Evolutionary conservation across 1,140 invertebrate genomes (phyloP), one percentile per base, ranked within the genome.

Genomic region (Stegodyphus dumicola): DNA sequence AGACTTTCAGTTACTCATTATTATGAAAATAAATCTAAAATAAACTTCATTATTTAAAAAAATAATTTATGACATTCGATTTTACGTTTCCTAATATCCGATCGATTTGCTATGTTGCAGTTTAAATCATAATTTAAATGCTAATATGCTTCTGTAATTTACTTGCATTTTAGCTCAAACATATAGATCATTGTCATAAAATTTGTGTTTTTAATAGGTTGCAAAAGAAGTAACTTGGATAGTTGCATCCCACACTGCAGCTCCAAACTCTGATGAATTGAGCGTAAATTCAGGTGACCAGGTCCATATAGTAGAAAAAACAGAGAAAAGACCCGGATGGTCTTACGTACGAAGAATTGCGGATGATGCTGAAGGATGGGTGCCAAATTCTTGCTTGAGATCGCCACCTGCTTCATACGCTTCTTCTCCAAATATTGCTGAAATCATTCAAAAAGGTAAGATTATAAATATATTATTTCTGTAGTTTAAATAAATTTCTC

Each of bases 341-440:
- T 71, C 78, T 13, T 52, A 73, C 48, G 78, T 81, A 56, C 78
- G 54, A n/a, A 56, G 78, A 81, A 71, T 73, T 48, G 69, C 69
- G 1, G 78, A 81, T 18, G 78, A 71, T 52, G 78, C 67, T 6
- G 52, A 81, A 13, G 78, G 78, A 6, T 81, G 78, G 78, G 69
- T 81, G 13, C 78, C 78, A 5, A 48, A 33, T 9, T 13, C 33
- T 33, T 81, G 78, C 48, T 48, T 81, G 7, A 52, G 66, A 56
- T 33, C 52, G 7, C 52, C 77, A 2, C 66, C 77, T 7, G 77
- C 54, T 6, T 79, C 66, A 11, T 69, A 65, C 10, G 48, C 53
- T 18, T 79, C 77, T 69, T 53, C 65, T 7, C 77, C 66, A 5
- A 69, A 70, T 9, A 70, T 79, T 7, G 18, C 11, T 18, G 17